Conservation (phyloP, 2,888 invertebrate genomes). For the Drosophila hawaiiensis region DNA sequence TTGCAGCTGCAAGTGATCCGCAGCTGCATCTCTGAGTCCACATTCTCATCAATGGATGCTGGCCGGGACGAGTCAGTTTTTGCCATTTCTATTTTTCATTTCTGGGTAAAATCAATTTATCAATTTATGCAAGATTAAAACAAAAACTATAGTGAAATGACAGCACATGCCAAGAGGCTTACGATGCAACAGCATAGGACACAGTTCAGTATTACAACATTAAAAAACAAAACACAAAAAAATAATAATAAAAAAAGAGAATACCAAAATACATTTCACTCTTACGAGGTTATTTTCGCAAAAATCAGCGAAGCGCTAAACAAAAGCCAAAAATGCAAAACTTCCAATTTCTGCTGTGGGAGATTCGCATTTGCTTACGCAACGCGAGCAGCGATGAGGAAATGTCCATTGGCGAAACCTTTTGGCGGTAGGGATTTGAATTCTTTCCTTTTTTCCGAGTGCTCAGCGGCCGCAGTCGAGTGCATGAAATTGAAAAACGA, state of each 20-base stretch:
- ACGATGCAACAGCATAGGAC: constrained; percentile 17
- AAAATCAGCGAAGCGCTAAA: constrained; percentile 26
- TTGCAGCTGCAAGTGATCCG: constrained; percentile 37
- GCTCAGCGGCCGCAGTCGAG: constrained; percentile 53
- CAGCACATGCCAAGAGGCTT: constrained; percentile 10
- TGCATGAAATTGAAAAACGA: constrained; percentile 63
- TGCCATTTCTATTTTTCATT: constrained; percentile 19
- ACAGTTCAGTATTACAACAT: constrained; percentile 2
- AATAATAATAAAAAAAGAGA: not conserved
- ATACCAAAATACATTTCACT: not conserved
- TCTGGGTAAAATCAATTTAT: constrained; percentile 24
- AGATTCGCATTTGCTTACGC: constrained; percentile 44
- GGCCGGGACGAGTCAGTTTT: constrained; percentile 27
- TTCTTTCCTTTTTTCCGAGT: not conserved
- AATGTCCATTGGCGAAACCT: constrained; percentile 34
- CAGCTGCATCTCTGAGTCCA: constrained; percentile 23
- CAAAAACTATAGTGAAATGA: constrained; percentile 26
- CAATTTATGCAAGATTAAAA: constrained; percentile 15
- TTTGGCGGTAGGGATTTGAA: constrained; percentile 7
- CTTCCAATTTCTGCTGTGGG: constrained; percentile 31
- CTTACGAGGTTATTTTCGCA: constrained; percentile 13
- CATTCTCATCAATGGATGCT: constrained; percentile 14
- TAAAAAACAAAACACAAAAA: not conserved
- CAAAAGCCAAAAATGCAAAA: constrained; percentile 26
- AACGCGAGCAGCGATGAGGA: constrained; percentile 42